Percentiles rank a stretch among this genome's conserved stretches.
Conservation (phyloP, 2,113 vertebrate species). For the Sclerurus mexicanus region DNA sequence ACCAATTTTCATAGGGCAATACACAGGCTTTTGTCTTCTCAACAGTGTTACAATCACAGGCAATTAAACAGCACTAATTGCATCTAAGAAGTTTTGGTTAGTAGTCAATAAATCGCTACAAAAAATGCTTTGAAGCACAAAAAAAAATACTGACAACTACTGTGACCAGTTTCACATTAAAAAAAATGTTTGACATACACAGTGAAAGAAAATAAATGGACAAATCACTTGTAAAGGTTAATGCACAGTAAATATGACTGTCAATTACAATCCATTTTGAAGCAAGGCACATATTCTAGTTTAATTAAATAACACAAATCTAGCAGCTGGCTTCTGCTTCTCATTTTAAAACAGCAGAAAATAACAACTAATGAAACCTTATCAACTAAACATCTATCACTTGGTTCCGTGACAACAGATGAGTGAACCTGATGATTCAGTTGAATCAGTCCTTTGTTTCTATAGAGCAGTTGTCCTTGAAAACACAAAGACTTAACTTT, state of each 20-base stretch:
- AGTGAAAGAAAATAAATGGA: not conserved
- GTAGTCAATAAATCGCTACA: fast-evolving
- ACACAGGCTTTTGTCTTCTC: not conserved
- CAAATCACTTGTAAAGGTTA: not conserved
- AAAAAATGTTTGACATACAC: not conserved
- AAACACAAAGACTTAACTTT: not conserved
- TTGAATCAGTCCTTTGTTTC: not conserved
- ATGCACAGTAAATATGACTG: not conserved
- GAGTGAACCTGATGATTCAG: not conserved
- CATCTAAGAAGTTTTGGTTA: not conserved
- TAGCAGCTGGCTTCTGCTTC: not conserved
- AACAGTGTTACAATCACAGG: not conserved
- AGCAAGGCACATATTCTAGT: not conserved
- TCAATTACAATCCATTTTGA: not conserved
- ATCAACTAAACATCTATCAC: not conserved
- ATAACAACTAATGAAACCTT: not conserved
- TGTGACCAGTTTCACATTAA: not conserved
- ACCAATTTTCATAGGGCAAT: not conserved
- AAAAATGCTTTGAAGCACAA: not conserved
- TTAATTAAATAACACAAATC: not conserved
- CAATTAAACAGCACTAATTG: not conserved
- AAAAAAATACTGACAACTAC: not conserved
- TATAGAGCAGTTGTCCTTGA: not conserved
- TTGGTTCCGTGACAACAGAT: not conserved
- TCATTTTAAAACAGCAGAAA: not conserved